phyloP scores from a whole-genome alignment of 2,888 invertebrate species.

The Sympetrum striolatum region DNA sequence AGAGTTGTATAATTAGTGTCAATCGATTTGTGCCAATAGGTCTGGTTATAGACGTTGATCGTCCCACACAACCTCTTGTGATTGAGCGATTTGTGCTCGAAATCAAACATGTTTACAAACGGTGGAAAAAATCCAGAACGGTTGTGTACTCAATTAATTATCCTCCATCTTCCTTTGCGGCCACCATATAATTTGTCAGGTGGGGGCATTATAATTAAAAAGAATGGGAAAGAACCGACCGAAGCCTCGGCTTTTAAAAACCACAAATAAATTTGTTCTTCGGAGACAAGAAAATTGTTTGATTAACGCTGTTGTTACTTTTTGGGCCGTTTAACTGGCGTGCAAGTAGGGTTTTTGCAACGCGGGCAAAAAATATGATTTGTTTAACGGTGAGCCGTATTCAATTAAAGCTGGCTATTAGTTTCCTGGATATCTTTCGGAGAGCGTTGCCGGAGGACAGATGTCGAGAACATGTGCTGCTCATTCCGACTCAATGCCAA shows the following conservation, averaged over 20 bases:
- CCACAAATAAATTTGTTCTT: not conserved
- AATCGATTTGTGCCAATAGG: not conserved
- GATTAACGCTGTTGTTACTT: not conserved
- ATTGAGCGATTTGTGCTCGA: not conserved
- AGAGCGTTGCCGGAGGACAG: not conserved
- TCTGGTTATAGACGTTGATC: not conserved
- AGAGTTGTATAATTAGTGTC: not conserved
- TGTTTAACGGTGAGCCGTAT: not conserved
- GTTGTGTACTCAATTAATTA: not conserved
- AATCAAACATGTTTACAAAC: not conserved
- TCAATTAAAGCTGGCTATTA: not conserved
- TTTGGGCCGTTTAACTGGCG: not conserved
- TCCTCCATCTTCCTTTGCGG: not conserved
- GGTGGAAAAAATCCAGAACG: not conserved
- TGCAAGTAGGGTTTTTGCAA: not conserved
- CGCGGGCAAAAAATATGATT: not conserved
- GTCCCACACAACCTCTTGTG: not conserved
- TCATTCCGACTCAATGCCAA: not conserved
- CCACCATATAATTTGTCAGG: not conserved
- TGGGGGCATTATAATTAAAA: not conserved
- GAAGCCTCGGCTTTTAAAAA: not conserved
- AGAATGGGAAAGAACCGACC: not conserved
- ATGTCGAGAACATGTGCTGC: not conserved
- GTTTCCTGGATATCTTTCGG: not conserved
- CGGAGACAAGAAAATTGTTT: not conserved